Evolutionary conservation across 2,888 invertebrate genomes (phyloP), one percentile per base, ranked within the genome.

Genomic region (Apodemia mormo): DNA sequence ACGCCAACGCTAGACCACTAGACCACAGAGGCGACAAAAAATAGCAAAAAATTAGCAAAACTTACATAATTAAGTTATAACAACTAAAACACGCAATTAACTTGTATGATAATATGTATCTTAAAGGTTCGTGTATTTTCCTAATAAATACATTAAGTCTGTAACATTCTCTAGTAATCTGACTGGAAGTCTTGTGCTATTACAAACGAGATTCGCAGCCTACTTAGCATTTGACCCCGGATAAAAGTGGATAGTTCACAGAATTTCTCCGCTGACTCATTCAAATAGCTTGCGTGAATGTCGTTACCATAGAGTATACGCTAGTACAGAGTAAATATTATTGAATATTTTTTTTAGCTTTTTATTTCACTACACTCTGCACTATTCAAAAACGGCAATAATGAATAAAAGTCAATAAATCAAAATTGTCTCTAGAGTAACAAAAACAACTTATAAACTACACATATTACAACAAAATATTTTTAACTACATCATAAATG

Each of bases 191-290:
- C n/a, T 61, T 29, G 58, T 2, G 58, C 58, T 37, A 52, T 52
- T 52, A 14, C 33, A 14, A 61, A 61, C 61, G 61, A 61, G 61
- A 61, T 33, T 37, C 14, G 33, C 65, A 22, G 45, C 43, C 65
- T 45, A 65, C 65, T 65, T 65, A 65, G 45, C 40, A 65, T 45
- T 30, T 65, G 65, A 65, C 65, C 65, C 65, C 65, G 45, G 65
- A 65, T 65, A 65, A 37, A 61, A 29, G 58, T 61, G 33, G 61
- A 65, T 65, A 43, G 40, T 29, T 65, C 61, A 61, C 61, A 65
- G 43, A 65, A 65, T 65, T 65, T 65, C 65, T 29, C 65, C 45
- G 43, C 65, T 65, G 65, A 65, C 29, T 65, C 65, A 65, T 65
- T 65, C 45, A 22, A 65, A 65, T 65, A 40, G 43, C 9, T 40